These are phyloP conservation scores for Carassius gibelio DNA, from an alignment of 2,113 vertebrate species.

Conservation along the genomic window DNA sequence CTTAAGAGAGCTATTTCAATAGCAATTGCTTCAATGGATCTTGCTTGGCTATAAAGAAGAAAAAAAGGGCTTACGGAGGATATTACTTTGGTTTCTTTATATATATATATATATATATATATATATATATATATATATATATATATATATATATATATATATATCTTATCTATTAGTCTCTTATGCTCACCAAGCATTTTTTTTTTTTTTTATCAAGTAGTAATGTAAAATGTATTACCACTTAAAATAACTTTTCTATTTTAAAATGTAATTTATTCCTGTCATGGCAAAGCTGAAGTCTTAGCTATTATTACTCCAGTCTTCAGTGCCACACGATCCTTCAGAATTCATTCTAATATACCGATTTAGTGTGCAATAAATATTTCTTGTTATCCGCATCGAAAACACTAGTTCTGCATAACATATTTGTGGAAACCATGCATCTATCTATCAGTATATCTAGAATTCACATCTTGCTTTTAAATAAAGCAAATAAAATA, in stretches of 20 bases:
- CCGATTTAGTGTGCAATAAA: neutral
- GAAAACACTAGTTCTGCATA: too few species aligned
- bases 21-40: neutral
- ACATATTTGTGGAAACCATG: too few species aligned
- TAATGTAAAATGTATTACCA: neutral
- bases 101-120: too few species aligned
- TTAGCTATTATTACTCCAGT: neutral
- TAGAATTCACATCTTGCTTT: neutral
- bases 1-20: neutral
- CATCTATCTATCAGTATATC: neutral
- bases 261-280: neutral
- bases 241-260: neutral
- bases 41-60: neutral
- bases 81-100: too few species aligned
- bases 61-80: neutral
- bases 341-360: neutral
- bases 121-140: too few species aligned
- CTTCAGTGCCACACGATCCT: neutral
- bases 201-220: neutral
- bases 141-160: too few species aligned
- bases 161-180: too few species aligned
- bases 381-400: too few species aligned
- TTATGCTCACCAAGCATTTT: neutral
- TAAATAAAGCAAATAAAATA: neutral
- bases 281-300: too few species aligned